Evolutionary conservation across 2,797 vertebrate genomes (phyloP).

Genomic region (Rallus crepitans): DNA sequence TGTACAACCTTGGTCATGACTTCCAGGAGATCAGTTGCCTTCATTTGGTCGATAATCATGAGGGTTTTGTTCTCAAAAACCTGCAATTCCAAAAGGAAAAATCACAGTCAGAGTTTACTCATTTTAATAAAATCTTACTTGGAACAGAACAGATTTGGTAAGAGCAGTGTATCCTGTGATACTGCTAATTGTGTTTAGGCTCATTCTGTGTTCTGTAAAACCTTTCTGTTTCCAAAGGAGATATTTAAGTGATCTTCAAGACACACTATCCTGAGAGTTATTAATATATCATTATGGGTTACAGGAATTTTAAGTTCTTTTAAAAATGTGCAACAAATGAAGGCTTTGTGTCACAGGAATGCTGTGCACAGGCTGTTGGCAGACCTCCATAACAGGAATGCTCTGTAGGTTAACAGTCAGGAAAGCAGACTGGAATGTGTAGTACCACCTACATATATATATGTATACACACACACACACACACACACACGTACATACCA

Average conservation of each 20-base stretch:
- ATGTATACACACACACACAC: neutral
- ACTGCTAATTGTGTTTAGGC: neutral
- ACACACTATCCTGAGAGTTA: neutral
- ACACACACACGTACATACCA: neutral
- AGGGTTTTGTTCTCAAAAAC: neutral
- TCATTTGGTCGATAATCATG: neutral
- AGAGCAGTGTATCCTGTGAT: neutral
- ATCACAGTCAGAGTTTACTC: neutral
- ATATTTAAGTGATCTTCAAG: neutral
- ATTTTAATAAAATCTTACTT: neutral
- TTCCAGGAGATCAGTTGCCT: neutral
- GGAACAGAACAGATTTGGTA: neutral
- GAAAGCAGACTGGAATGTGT: neutral
- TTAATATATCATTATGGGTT: neutral
- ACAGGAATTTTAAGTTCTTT: neutral
- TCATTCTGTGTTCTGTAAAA: neutral
- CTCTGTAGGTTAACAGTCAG: neutral
- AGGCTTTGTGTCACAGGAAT: neutral
- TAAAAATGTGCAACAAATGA: neutral
- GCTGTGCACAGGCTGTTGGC: neutral
- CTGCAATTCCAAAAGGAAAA: neutral
- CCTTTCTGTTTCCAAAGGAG: neutral
- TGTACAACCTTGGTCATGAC: neutral
- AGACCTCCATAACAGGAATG: neutral
- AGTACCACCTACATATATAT: accelerated